A percentile compares a stretch with the other conserved stretches of the same genome.
Conservation (phyloP, 1,140 invertebrate genomes). For the Drosophila carrolli region DNA sequence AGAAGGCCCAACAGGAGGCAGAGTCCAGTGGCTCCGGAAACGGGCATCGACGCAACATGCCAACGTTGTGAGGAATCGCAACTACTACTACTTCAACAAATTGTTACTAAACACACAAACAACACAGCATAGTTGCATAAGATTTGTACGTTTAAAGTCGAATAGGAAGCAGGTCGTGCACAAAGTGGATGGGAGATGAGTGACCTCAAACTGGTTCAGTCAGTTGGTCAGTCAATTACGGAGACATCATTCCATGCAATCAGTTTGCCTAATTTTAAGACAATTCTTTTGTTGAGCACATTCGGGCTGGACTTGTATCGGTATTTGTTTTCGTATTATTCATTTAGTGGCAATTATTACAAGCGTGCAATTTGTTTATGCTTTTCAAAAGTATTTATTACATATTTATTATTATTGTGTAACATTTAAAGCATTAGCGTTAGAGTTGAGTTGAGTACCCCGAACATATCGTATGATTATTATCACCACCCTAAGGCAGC, state of each 20-base stretch:
- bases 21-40: slow-evolving; percentile 40
- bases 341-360: slow-evolving; percentile 73
- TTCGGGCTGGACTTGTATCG: slow-evolving; percentile 38
- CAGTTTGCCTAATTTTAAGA: slow-evolving; percentile 68
- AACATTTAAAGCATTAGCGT: slow-evolving; percentile 51
- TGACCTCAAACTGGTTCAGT: slow-evolving; percentile 48
- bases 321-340: slow-evolving; percentile 54
- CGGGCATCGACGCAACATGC: slow-evolving; percentile 70
- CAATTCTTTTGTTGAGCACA: slow-evolving; percentile 57
- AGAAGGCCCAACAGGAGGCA: slow-evolving; percentile 74
- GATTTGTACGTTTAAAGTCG: slow-evolving; percentile 56
- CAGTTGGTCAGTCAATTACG: slow-evolving; percentile 63
- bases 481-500: slow-evolving; percentile 15
- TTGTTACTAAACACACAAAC: slow-evolving; percentile 73
- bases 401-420: slow-evolving; percentile 66
- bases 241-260: slow-evolving; percentile 60
- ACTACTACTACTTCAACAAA: slow-evolving; percentile 56
- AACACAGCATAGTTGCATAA: slow-evolving; percentile 50
- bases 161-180: slow-evolving; percentile 60
- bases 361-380: slow-evolving; percentile 79
- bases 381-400: slow-evolving; percentile 82
- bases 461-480: slow-evolving; percentile 77
- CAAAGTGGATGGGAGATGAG: slow-evolving; percentile 54
- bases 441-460: slow-evolving; percentile 39
- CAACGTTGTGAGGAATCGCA: slow-evolving; percentile 62